Conservation (phyloP, 2,797 vertebrate species). For the Poeciliopsis infans region DNA sequence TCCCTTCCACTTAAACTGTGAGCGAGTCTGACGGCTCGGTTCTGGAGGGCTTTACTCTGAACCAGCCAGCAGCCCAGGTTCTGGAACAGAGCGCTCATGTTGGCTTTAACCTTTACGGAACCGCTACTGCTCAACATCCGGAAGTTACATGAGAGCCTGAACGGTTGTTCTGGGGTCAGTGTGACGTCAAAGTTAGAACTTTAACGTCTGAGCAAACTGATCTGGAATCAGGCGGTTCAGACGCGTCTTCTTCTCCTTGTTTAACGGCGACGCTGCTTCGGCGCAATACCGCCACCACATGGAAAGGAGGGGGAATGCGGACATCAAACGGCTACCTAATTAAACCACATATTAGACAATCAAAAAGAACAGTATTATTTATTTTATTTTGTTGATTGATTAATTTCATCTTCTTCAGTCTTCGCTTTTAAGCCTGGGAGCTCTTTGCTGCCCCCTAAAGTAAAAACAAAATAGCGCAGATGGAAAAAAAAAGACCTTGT, state of each 20-base stretch:
- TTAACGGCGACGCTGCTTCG: not conserved
- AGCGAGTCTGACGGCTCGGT: slow-evolving; percentile 19
- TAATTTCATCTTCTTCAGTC: not conserved
- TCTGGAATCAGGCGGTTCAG: slow-evolving; percentile 12
- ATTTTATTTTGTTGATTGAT: not conserved
- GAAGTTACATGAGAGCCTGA: slow-evolving; percentile 20
- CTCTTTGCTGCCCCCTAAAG: slow-evolving; percentile 28
- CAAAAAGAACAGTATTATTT: not conserved
- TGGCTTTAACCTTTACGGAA: slow-evolving; percentile 32
- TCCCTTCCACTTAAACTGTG: slow-evolving; percentile 14
- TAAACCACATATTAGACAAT: not conserved
- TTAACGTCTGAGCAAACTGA: not conserved
- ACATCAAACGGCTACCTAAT: not conserved
- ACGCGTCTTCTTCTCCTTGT: slow-evolving; percentile 29
- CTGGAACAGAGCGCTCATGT: slow-evolving; percentile 51
- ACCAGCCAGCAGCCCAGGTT: slow-evolving; percentile 36
- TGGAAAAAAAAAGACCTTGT: not conserved
- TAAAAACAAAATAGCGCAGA: fast-evolving
- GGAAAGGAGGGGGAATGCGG: not conserved
- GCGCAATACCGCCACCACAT: not conserved
- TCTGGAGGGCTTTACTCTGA: slow-evolving; percentile 24
- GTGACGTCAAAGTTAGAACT: fast-evolving
- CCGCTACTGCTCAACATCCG: slow-evolving; percentile 16
- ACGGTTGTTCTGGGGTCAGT: slow-evolving; percentile 37
- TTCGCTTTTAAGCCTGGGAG: fast-evolving